A percentile compares a stretch with the other conserved stretches of the same genome.
phyloP scores from a whole-genome alignment of 2,888 invertebrate genomes.

The Papilio demoleus region DNA sequence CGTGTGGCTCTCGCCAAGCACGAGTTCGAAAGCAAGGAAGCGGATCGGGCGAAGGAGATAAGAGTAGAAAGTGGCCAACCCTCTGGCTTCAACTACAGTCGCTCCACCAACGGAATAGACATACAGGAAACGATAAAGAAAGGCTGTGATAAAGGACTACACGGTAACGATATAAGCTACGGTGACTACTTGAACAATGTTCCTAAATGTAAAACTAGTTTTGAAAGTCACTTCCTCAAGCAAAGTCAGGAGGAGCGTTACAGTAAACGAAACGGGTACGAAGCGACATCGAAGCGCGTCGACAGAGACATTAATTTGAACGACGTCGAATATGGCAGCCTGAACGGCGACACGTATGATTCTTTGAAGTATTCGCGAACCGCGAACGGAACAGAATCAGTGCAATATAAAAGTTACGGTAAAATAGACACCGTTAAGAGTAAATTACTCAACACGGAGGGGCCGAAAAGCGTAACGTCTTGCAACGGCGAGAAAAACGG shows the following conservation, averaged over 20 bases:
- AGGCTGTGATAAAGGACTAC: constrained; percentile 82
- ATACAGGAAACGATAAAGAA: constrained; percentile 79
- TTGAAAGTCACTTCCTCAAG: constrained; percentile 79
- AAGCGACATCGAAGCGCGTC: constrained; percentile 68
- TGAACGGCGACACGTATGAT: constrained; percentile 77
- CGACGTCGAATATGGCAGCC: constrained; percentile 75
- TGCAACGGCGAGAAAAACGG: constrained; percentile 78
- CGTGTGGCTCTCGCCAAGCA: constrained; percentile 75
- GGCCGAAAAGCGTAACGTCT: constrained; percentile 79
- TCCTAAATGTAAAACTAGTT: constrained; percentile 82
- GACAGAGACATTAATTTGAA: constrained; percentile 77
- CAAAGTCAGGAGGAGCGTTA: constrained; percentile 77
- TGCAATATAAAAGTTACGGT: constrained; percentile 80
- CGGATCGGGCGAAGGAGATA: constrained; percentile 65
- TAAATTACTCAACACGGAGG: constrained; percentile 79
- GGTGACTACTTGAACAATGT: constrained; percentile 79
- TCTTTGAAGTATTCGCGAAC: constrained; percentile 81
- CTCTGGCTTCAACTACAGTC: constrained; percentile 68
- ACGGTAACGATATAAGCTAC: constrained; percentile 77
- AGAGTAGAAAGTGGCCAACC: constrained; percentile 67
- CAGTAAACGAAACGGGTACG: constrained; percentile 76
- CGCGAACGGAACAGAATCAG: constrained; percentile 80
- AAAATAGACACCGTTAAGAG: constrained; percentile 79
- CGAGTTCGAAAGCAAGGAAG: constrained; percentile 76
- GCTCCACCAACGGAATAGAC: constrained; percentile 72